A percentile compares a stretch with the other conserved stretches of the same genome.
phyloP scores from a whole-genome alignment of 2,888 invertebrate species.

The Idaea aversata region DNA sequence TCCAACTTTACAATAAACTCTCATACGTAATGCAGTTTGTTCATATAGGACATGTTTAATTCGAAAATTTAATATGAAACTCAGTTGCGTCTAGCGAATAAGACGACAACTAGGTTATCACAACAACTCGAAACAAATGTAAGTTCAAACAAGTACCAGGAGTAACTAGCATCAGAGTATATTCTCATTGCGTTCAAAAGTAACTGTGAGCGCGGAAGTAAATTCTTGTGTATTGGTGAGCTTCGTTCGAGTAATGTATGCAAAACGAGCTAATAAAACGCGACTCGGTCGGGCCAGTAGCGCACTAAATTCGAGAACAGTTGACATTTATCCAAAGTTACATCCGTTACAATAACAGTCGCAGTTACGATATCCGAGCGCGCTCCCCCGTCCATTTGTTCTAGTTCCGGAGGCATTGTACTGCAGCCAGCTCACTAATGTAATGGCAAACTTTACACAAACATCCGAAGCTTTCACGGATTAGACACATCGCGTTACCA shows the following conservation, averaged over 20 bases:
- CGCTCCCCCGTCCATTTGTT: constrained; percentile 65
- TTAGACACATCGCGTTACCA: constrained; percentile 44
- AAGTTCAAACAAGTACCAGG: background rate
- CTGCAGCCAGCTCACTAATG: constrained; percentile 51
- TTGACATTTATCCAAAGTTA: constrained; percentile 79
- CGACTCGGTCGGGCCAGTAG: constrained; percentile 54
- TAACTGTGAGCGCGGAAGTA: constrained; percentile 21
- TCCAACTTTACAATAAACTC: background rate
- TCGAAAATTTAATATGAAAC: background rate
- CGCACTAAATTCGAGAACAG: constrained; percentile 72
- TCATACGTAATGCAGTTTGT: background rate
- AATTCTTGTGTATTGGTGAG: constrained; percentile 50
- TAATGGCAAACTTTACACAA: constrained; percentile 72
- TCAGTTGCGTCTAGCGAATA: background rate
- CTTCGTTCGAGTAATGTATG: constrained; percentile 61
- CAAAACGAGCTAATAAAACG: constrained; percentile 74
- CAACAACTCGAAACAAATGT: background rate
- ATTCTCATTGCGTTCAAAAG: constrained; percentile 22
- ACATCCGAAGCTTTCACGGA: constrained; percentile 50
- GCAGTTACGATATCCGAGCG: constrained; percentile 72
- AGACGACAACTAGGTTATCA: background rate
- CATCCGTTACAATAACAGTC: constrained; percentile 77
- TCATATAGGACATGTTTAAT: background rate
- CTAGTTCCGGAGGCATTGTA: constrained; percentile 56
- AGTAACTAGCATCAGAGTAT: constrained; percentile 8